Percentiles rank a stretch among this genome's conserved stretches.
Conservation (phyloP, 2,797 vertebrate genomes). For the Poliocrania exsul region DNA sequence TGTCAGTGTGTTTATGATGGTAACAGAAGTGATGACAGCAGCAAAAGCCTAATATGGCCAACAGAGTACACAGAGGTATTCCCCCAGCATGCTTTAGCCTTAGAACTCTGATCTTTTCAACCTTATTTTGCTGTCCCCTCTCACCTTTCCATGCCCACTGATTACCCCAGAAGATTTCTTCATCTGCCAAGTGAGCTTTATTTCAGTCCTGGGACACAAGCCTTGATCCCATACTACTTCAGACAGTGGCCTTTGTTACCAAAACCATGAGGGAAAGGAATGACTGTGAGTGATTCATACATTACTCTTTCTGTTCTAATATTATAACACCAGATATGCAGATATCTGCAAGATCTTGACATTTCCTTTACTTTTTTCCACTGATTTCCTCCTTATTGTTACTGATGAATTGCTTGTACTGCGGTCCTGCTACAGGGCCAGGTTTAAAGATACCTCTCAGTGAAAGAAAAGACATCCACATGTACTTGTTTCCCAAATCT, state of each 20-base stretch:
- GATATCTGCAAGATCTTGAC: background rate
- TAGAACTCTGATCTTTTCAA: background rate
- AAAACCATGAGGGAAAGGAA: background rate
- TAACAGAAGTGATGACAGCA: background rate
- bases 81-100: background rate
- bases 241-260: background rate
- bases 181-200: background rate
- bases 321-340: background rate
- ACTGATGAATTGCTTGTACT: background rate
- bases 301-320: background rate
- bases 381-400: slow-evolving; percentile 18
- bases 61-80: background rate
- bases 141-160: background rate
- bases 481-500: background rate
- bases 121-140: background rate
- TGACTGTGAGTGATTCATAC: background rate
- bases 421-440: background rate
- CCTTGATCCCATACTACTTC: background rate
- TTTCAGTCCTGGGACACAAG: background rate
- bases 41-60: background rate
- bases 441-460: background rate
- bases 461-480: background rate
- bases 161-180: background rate
- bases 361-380: slow-evolving; percentile 6
- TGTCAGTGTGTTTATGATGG: background rate